A percentile compares a stretch with the other conserved stretches of the same genome.
phyloP scores from a whole-genome alignment of 2,888 invertebrate species.

The Drosophila subquinaria region DNA sequence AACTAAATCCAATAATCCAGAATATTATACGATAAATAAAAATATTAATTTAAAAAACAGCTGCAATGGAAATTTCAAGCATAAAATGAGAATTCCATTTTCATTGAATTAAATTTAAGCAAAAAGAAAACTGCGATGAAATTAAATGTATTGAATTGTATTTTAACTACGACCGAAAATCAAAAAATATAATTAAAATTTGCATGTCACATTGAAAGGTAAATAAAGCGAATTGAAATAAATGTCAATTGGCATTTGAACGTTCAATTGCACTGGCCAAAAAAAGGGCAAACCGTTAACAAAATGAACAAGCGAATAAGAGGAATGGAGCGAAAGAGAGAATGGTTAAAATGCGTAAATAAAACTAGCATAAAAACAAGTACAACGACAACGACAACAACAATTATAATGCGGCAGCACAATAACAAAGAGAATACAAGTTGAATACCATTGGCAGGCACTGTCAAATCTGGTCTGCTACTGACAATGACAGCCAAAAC shows the following conservation, averaged over 20 bases:
- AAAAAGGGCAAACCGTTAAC: constrained; percentile 23
- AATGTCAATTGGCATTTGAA: constrained; percentile 55
- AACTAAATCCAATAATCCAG: constrained; percentile 4
- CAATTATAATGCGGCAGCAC: constrained; percentile 4
- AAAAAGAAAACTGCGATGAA: constrained; percentile 6
- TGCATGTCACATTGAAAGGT: constrained; percentile 30
- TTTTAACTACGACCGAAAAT: not conserved
- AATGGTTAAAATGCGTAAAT: constrained; percentile 48
- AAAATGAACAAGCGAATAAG: constrained; percentile 23
- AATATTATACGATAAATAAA: constrained; percentile 37
- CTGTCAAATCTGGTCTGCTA: constrained; percentile 71
- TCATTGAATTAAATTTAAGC: constrained; percentile 18
- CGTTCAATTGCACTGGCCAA: constrained; percentile 21
- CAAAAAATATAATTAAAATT: constrained; percentile 11
- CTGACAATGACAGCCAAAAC: constrained; percentile 66
- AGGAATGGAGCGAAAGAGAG: constrained; percentile 2
- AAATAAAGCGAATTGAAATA: constrained; percentile 51
- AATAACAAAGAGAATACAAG: constrained; percentile 28
- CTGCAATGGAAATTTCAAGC: constrained; percentile 10
- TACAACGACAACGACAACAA: constrained; percentile 15
- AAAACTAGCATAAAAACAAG: constrained; percentile 47
- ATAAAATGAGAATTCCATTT: constrained; percentile 38
- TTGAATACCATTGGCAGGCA: constrained; percentile 60
- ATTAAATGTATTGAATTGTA: constrained; percentile 24
- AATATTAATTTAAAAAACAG: constrained; percentile 47